phyloP scores from a whole-genome alignment of 2,888 invertebrate genomes.

The Eupsilia transversa region DNA sequence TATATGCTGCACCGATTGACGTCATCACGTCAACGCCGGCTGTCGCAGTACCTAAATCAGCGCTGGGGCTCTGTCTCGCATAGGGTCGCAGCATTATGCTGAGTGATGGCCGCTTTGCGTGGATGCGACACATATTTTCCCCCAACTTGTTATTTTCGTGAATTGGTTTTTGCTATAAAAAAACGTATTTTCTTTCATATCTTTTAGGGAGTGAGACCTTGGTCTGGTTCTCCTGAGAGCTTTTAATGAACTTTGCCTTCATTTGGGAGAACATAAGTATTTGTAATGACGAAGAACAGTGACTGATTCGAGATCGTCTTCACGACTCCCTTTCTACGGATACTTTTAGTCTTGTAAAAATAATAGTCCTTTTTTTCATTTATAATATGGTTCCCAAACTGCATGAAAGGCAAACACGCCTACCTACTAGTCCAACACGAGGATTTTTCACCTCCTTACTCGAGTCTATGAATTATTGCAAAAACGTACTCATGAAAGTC shows the following conservation, averaged over 20 bases:
- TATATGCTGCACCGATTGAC: too few species aligned
- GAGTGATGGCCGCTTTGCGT: too few species aligned
- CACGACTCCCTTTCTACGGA: fast-evolving
- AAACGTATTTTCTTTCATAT: too few species aligned
- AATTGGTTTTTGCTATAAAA: too few species aligned
- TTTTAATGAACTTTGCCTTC: not conserved
- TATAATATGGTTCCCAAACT: not conserved
- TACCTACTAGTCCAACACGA: not conserved
- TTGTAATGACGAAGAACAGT: not conserved
- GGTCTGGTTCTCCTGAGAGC: too few species aligned
- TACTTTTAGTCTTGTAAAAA: not conserved
- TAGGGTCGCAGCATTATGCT: too few species aligned
- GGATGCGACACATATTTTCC: too few species aligned
- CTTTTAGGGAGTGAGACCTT: not conserved
- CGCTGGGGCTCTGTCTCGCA: too few species aligned
- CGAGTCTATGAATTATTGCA: not conserved
- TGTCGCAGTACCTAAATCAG: too few species aligned
- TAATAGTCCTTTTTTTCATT: not conserved
- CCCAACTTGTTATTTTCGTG: too few species aligned
- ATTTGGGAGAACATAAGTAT: not conserved
- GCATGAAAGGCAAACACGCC: not conserved
- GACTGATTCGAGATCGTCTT: not conserved
- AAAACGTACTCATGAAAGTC: not conserved
- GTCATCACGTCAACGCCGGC: too few species aligned
- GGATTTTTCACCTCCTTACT: too few species aligned